Evolutionary conservation across 2,888 invertebrate genomes (phyloP), one percentile per base, ranked within the genome.

Genomic region (Ophioninae sp.): DNA sequence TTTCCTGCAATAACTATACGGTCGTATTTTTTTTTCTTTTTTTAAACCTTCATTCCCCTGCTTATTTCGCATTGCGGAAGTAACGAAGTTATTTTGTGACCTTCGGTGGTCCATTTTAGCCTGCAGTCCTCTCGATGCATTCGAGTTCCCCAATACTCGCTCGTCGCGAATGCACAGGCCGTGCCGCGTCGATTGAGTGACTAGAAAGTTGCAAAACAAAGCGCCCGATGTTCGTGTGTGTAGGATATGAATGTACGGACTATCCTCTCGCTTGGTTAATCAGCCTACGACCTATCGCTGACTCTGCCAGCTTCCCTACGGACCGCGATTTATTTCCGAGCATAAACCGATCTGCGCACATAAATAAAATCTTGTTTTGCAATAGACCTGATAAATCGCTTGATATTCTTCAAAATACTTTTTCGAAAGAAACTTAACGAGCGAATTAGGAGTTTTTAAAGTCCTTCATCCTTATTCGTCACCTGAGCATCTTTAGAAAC

Each of bases 151-250:
- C 59, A 23, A 72, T 77, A 77, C 44, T 61, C 71, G 64, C 71
- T 72, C 59, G 65, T 17, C 44, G 23, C 22, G 51, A 58, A 74
- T 65, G 58, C 64, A 44, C 39, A 59, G 65, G 65, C 23, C 58
- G 58, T 71, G 37, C 39, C 56, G 39, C 59, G 58, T 65, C 17
- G 30, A 76, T 63, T 61, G 76, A 83, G 76, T 63, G 64, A 77
- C 73, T 85, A 81, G 86, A 84, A 87, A 86, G 82, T 86, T 84
- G 79, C 75, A 76, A 84, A 85, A 87, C 83, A 85, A 82, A 85
- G 65, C 72, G 76, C 72, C 63, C 81, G 76, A 59, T 78, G 74
- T 8, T 58, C 44, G 74, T 20, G 39, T 44, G 74, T 64, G 51
- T 71, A 56, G 6, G 20, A 44, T 44, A n/a, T 30, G 30, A 30